A percentile compares a stretch with the other conserved stretches of the same genome.
Evolutionary conservation across 2,797 vertebrate genomes (phyloP).

Genomic region (Xiphophorus birchmanni): DNA sequence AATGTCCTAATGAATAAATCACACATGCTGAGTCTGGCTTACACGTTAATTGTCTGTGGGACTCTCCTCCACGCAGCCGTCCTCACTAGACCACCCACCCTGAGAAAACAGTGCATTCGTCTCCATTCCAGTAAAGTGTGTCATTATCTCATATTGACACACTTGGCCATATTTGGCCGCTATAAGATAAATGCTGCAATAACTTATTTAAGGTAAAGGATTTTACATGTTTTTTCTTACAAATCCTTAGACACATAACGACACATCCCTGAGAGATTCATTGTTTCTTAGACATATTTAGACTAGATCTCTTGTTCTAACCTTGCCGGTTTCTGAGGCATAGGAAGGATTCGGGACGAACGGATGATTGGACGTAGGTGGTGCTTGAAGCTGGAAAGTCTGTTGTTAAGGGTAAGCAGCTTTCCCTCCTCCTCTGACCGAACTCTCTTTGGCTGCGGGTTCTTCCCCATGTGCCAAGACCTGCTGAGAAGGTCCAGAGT

Average conservation of each 20-base stretch:
- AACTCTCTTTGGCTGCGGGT: conserved; percentile 69
- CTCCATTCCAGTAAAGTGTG: conserved; percentile 74
- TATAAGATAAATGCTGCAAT: conserved; percentile 66
- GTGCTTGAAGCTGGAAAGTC: conserved; percentile 66
- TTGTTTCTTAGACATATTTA: conserved; percentile 47
- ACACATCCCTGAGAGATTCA: conserved; percentile 20
- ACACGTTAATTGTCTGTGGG: conserved; percentile 71
- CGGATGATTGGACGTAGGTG: conserved; percentile 66
- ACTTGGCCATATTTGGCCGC: conserved; percentile 33
- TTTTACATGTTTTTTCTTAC: conserved; percentile 27
- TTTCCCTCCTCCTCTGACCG: conserved; percentile 56
- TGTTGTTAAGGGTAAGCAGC: conserved; percentile 58
- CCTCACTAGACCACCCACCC: conserved; percentile 70
- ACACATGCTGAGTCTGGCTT: conserved; percentile 70
- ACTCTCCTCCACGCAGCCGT: conserved; percentile 46
- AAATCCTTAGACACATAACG: conserved; percentile 32
- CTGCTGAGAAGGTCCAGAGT: conserved; percentile 75
- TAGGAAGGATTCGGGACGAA: conserved; percentile 56
- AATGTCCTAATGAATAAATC: conserved; percentile 72
- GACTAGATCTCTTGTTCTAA: conserved; percentile 42
- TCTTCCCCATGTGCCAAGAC: conserved; percentile 68
- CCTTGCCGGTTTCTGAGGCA: conserved; percentile 50
- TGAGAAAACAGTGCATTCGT: conserved; percentile 67
- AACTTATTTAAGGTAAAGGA: conserved; percentile 57
- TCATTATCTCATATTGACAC: conserved; percentile 67